phyloP scores from a whole-genome alignment of 2,113 vertebrate genomes.

The Ahaetulla prasina region DNA sequence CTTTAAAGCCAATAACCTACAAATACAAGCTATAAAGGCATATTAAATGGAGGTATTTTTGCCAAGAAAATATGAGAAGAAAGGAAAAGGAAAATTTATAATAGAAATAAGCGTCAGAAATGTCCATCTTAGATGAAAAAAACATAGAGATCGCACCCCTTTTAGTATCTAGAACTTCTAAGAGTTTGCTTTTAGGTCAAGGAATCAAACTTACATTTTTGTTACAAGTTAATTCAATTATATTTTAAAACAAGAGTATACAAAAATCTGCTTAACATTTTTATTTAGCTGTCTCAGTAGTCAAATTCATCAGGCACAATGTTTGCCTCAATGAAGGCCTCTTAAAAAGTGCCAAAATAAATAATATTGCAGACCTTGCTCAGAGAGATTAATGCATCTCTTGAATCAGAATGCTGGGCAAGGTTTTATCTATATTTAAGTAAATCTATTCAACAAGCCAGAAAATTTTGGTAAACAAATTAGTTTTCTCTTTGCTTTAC shows the following conservation, averaged over 20 bases:
- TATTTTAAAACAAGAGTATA: background rate
- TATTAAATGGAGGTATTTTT: background rate
- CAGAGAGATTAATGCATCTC: background rate
- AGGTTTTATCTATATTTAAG: background rate
- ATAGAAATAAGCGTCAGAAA: background rate
- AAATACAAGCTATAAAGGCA: background rate
- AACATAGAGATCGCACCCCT: background rate
- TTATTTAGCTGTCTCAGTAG: background rate
- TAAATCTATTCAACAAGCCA: background rate
- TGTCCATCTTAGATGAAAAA: background rate
- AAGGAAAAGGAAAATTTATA: background rate
- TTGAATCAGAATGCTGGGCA: background rate
- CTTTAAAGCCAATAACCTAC: background rate
- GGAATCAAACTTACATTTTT: background rate
- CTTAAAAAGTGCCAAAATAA: background rate
- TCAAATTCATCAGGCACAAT: conserved; percentile 6
- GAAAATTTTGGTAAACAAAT: background rate
- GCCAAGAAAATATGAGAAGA: background rate
- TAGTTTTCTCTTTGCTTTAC: background rate
- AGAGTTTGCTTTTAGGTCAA: background rate
- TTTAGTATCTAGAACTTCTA: background rate
- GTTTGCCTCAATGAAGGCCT: background rate
- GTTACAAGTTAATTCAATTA: background rate
- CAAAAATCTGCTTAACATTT: background rate
- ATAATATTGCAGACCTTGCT: background rate